Percentiles rank a stretch among this genome's conserved stretches.
Evolutionary conservation across 2,797 vertebrate genomes (phyloP).

Genomic region (Gobionotothen gibberifrons): DNA sequence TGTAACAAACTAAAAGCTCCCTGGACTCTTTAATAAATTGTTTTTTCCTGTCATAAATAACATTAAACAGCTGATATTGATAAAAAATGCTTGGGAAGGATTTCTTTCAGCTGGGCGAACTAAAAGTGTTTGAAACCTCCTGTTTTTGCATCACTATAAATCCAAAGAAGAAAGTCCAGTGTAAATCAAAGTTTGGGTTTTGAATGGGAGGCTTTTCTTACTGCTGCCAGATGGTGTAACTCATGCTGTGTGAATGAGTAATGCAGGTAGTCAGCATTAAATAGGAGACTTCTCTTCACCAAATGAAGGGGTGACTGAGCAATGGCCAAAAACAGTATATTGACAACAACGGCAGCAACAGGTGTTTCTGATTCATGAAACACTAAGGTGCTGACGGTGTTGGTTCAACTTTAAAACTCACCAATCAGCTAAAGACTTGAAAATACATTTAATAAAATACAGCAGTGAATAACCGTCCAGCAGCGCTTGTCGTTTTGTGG

Average conservation of each 20-base stretch:
- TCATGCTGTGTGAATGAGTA: conserved; percentile 38
- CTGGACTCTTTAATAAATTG: conserved; percentile 40
- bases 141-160: conserved; percentile 50
- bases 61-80: conserved; percentile 54
- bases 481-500: no score
- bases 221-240: conserved; percentile 52
- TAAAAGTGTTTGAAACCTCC: conserved; percentile 33
- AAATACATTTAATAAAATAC: not conserved
- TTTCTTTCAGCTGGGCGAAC: conserved; percentile 36
- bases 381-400: not conserved
- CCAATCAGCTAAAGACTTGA: not conserved
- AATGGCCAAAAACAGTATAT: conserved; percentile 22
- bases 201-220: conserved; percentile 41
- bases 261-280: conserved; percentile 51
- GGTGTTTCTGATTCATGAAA: conserved; percentile 30
- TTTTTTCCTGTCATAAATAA: conserved; percentile 47
- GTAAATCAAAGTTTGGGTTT: conserved; percentile 55
- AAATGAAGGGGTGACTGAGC: conserved; percentile 47
- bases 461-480: no score
- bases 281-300: conserved; percentile 46
- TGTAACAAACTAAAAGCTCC: conserved; percentile 60
- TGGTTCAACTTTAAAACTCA: not conserved
- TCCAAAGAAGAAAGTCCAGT: conserved; percentile 32
- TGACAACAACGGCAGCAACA: conserved; percentile 26
- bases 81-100: conserved; percentile 41